A percentile compares a stretch with the other conserved stretches of the same genome.
These are phyloP conservation scores for Siniperca knerii DNA, from an alignment of 2,113 vertebrate genomes.

Conservation along the genomic window DNA sequence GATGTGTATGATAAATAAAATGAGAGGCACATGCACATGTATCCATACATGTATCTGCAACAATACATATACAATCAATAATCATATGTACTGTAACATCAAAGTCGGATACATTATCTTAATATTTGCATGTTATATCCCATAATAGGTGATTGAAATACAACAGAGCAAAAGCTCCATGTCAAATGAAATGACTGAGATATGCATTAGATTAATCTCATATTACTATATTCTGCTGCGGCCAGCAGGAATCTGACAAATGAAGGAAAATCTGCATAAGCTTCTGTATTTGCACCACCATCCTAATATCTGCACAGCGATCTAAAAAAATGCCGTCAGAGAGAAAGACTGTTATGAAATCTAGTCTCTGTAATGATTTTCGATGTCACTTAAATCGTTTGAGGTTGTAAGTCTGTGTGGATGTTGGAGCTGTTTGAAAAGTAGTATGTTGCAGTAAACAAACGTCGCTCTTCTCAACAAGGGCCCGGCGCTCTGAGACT, in stretches of 20 bases:
- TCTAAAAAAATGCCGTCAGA: not conserved
- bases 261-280: constrained; percentile 12
- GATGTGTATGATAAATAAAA: not conserved
- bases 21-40: not conserved
- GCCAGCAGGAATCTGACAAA: constrained; percentile 39
- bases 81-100: not conserved
- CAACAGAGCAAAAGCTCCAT: constrained; percentile 6
- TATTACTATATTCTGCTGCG: constrained; percentile 15
- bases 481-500: constrained; percentile 13
- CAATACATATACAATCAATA: not conserved
- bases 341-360: not conserved
- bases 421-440: not conserved
- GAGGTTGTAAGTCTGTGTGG: not conserved
- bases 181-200: constrained; percentile 33
- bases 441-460: constrained; percentile 19
- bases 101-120: not conserved
- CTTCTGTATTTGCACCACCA: not conserved
- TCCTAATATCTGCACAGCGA: constrained; percentile 3
- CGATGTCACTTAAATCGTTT: constrained; percentile 2
- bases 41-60: not conserved
- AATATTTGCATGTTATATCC: constrained; percentile 3
- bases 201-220: constrained; percentile 29
- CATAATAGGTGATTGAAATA: constrained; percentile 8
- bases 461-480: constrained; percentile 21
- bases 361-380: not conserved